Conservation (phyloP, 1,140 invertebrate species). For the Geopemphigus sp. region DNA sequence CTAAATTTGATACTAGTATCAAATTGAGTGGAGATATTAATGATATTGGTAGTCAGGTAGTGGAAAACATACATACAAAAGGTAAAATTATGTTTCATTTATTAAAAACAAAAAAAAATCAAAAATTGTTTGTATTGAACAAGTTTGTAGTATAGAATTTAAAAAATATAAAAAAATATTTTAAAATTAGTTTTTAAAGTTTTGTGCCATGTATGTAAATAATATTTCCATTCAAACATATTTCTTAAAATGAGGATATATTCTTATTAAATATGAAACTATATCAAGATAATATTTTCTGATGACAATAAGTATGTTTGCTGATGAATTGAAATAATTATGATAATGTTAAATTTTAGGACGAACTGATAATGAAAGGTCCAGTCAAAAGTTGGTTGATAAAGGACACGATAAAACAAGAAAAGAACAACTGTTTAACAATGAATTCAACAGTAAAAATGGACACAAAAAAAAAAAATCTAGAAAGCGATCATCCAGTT, state of each 20-base stretch:
- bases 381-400: not conserved
- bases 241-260: too few species aligned
- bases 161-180: too few species aligned
- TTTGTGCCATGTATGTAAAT: too few species aligned
- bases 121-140: slow-evolving; percentile 17
- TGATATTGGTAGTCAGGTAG: slow-evolving; percentile 46
- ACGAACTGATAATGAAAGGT: not conserved
- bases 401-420: not conserved
- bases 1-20: slow-evolving; percentile 39
- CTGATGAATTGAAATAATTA: not conserved
- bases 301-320: too few species aligned
- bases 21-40: slow-evolving; percentile 17
- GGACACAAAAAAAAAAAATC: slow-evolving; percentile 18
- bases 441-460: not conserved
- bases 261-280: too few species aligned
- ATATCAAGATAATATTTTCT: too few species aligned
- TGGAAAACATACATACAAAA: slow-evolving; percentile 43
- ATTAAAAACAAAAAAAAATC: slow-evolving; percentile 11
- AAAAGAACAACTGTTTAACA: not conserved
- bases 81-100: slow-evolving; percentile 39
- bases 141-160: slow-evolving; percentile 35
- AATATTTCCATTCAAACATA: too few species aligned
- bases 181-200: too few species aligned
- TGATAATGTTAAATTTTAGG: slow-evolving; percentile 3
- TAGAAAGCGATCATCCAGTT: slow-evolving; percentile 24